Evolutionary conservation across 2,113 vertebrate genomes (phyloP), one percentile per base, ranked within the genome.

Genomic region (Limanda limanda): DNA sequence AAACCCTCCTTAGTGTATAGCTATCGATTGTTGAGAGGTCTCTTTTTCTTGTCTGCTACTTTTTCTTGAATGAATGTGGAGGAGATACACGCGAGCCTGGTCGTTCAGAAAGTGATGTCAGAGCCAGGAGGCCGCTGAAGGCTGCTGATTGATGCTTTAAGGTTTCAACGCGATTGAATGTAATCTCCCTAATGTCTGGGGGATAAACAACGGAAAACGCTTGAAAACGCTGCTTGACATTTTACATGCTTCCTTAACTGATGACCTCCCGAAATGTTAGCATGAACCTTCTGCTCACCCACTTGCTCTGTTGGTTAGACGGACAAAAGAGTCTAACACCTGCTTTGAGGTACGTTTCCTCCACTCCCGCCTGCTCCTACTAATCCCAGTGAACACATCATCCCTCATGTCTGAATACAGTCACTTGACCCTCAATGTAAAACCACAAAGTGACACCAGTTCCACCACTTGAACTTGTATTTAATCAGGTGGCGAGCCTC

Each of bases 401-500:
- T 23, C 23, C 60, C 83, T 90, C 87, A 86, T 42, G 84, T 65
- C 78, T 62, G 82, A 86, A 91, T 73, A 90, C n/a, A 5, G 24
- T 40, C 35, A 37, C 23, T 20, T 17, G 27, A 63, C 31, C 48
- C 27, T 60, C 21, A 31, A 78, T 20, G 72, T 65, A 64, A 69
- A 82, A 81, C 70, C 76, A 81, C 81, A 65, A 67, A 84, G 74
- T 56, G 72, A 78, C 68, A 79, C 68, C 63, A 24, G 60, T 66
- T 83, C 72, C 80, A 68, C 85, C 74, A 81, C 84, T 88, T 88
- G 79, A 91, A 88, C 84, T 74, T 71, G 72, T 61, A 79, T 91
- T 91, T 88, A 92, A 89, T 92, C 90, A 89, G 86, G 81, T 82
- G 85, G 59, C 48, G 72, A 81, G 76, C 76, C 69, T 68, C 57